Base-by-base conservation (phyloP, 30 jellyfish, hydroid and myxozoan genomes). In the Mastigias papua region DNA sequence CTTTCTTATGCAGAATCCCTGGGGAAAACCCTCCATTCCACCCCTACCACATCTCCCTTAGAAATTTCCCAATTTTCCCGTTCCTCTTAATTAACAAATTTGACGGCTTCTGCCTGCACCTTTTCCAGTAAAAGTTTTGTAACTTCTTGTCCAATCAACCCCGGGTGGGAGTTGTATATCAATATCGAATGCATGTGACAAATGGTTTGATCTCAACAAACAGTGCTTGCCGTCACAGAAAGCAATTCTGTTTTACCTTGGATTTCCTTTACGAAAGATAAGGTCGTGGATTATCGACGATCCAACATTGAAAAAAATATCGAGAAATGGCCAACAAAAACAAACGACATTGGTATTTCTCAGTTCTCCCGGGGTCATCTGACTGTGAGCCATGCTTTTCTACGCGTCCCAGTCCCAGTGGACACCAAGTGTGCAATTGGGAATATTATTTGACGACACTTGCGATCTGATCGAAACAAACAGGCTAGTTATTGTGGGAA, bases 241-340 rank as follows among this genome's bases (percentile, higher is more conserved):
- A 73, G 48, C 49, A 57, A 50, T 75, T 20, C 35, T 46, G 33
- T 75, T 46, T 75, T 78, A 54, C 37, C 32, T 23, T 21, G 67
- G 78, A 54, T 50, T 35, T 77, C 76, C 88, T 22, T 28, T 77
- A 30, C 78, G 57, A 57, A 30, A 64, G 67, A 48, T 19, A 69
- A 26, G 21, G 54, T 34, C 16, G n/a, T 49, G 74, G 30, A 17
- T 23, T 76, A 48, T 60, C 42, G 27, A 46, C 72, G 42, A 64
- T 54, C 23, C 63, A 54, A 54, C 22, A 58, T 77, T 35, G 13
- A 4, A 15, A 15, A 42, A 4, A 8, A 42, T 42, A 31, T 69
- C 60, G 29, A 62, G 42, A 54, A 63, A 62, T 35, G 77, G 66
- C 63, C 26, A 77, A 58, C 78, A 37, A 77, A 49, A 77, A 77